A percentile compares a stretch with the other conserved stretches of the same genome.
These are phyloP conservation scores for Cuniculus paca DNA, from an alignment of 2,797 vertebrate genomes.

Conservation along the genomic window DNA sequence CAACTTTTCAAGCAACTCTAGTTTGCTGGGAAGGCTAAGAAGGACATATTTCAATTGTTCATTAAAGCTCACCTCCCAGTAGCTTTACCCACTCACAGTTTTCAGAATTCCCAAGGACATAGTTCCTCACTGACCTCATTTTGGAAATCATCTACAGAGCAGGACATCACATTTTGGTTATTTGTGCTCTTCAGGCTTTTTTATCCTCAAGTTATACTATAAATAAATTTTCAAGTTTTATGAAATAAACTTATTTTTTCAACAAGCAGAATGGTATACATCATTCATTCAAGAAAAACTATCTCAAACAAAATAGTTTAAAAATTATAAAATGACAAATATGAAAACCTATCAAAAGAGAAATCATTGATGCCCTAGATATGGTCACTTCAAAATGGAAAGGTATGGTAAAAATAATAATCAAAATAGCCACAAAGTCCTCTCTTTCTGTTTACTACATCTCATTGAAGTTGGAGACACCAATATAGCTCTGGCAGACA, in stretches of 20 bases:
- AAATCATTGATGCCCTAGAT: not conserved
- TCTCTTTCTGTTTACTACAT: not conserved
- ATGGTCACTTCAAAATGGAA: not conserved
- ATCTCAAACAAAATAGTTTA: not conserved
- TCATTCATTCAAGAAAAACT: not conserved
- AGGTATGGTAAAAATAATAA: not conserved
- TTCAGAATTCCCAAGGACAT: not conserved
- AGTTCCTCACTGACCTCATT: not conserved
- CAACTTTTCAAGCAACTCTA: not conserved
- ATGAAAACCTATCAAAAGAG: not conserved
- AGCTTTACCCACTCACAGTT: not conserved
- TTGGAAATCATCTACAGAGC: not conserved
- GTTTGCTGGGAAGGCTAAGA: not conserved
- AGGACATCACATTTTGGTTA: not conserved
- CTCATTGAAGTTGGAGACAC: not conserved
- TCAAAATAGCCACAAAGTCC: not conserved
- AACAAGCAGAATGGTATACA: not conserved
- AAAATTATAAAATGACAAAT: not conserved
- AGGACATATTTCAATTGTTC: not conserved
- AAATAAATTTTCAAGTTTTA: not conserved
- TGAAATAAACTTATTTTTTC: constrained; percentile 1
- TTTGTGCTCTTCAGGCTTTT: not conserved
- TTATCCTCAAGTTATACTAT: not conserved
- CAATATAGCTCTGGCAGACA: not conserved
- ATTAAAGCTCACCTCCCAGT: not conserved